Base-by-base conservation (phyloP, 1,140 invertebrate species). In the Papilio polytes region DNA sequence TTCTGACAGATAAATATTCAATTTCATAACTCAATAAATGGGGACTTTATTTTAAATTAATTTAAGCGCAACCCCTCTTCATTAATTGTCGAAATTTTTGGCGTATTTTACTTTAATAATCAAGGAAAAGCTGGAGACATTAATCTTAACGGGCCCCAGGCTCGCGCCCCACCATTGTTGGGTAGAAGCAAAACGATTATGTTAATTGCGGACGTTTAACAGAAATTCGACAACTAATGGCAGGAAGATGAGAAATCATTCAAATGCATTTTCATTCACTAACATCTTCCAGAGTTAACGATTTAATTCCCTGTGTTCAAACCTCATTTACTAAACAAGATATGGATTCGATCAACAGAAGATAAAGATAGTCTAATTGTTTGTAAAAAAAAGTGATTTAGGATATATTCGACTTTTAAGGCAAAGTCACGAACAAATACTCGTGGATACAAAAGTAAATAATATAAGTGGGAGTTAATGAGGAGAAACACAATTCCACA, bases 81-180 rank as follows among this genome's bases (percentile, higher is more conserved):
- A 66, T 66, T 66, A 26, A 66, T 66, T 66, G 63, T 66, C 22
- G 63, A 66, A 66, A 66, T 66, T 66, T 66, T 66, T 66, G 63
- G 63, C 22, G 63, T 31, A 66, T 66, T 66, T 66, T 66, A 66
- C 63, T 66, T 66, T 66, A 66, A 66, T 66, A 66, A 66, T 66
- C 63, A 66, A 66, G 22, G 20, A 66, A 66, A 66, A 66, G 63
- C 63, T 66, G 63, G 63, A 66, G 63, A 66, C 63, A 66, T 66
- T 66, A 66, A 66, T 66, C 63, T 66, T 66, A 66, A 66, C 22
- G 63, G 63, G 20, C 63, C 63, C 63, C 63, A 66, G 22, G 63
- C 63, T 66, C 22, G 63, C 22, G n/a, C 22, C 22, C 56, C 56
- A 26, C 63, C 63, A 66, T 66, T 66, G 63, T 66, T 66, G 63